A percentile compares a stretch with the other conserved stretches of the same genome.
Conservation (phyloP, 2,113 vertebrate genomes). For the Leptocoma aspasia region DNA sequence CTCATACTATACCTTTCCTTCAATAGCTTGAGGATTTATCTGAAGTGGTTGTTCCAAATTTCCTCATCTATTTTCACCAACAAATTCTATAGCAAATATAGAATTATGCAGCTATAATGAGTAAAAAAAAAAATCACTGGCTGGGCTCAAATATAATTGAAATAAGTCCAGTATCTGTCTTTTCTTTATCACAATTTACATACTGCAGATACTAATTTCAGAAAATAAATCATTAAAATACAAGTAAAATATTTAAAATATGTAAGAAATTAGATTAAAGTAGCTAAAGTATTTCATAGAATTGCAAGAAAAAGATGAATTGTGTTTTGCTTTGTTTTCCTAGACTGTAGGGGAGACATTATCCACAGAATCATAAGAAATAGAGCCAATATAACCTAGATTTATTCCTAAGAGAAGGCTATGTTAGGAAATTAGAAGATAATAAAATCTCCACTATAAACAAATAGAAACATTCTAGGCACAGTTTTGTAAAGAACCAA, state of each 20-base stretch:
- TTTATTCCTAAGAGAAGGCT: constrained; percentile 41
- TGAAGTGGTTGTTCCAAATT: background rate
- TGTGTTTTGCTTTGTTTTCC: constrained; percentile 13
- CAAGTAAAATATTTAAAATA: background rate
- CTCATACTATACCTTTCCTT: background rate
- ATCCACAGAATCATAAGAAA: constrained; percentile 23
- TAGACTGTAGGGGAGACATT: constrained; percentile 31
- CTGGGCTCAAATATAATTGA: background rate
- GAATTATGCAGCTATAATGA: background rate
- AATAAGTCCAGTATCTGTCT: background rate
- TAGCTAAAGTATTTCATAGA: background rate
- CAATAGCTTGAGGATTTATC: background rate
- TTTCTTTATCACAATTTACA: background rate
- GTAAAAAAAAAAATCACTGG: background rate
- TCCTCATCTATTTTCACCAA: background rate
- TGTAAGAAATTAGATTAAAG: background rate
- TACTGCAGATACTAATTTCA: background rate
- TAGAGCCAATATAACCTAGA: constrained; percentile 23
- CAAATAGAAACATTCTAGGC: constrained; percentile 5
- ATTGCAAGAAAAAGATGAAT: background rate
- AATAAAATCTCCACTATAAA: constrained; percentile 31
- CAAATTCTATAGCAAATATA: background rate
- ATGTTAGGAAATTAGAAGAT: constrained; percentile 43
- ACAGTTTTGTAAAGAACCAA: constrained; percentile 15
- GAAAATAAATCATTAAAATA: background rate